A percentile compares a stretch with the other conserved stretches of the same genome.
These are phyloP conservation scores for Linhomoeus sp. DNA, from an alignment of 2,888 invertebrate species.

Conservation along the genomic window DNA sequence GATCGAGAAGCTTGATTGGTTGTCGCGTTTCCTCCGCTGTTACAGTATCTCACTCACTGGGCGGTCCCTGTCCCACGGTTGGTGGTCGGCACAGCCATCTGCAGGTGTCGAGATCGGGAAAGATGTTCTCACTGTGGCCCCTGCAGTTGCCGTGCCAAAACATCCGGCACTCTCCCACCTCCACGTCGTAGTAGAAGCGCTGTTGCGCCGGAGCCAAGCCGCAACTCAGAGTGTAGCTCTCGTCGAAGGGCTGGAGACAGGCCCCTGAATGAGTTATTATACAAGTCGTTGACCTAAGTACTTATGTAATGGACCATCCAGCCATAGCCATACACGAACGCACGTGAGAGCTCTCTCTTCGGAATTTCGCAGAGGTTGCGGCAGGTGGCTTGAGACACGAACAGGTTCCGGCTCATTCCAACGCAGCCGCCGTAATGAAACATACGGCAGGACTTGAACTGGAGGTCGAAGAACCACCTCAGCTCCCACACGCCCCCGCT, in stretches of 20 bases:
- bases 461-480: constrained; percentile 19
- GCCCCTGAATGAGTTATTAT: constrained; percentile 1
- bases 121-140: constrained; percentile 18
- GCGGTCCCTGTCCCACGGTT: constrained; percentile 10
- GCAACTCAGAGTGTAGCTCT: constrained; percentile 3
- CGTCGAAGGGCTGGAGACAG: constrained; percentile 5
- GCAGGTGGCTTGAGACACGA: constrained; percentile 12
- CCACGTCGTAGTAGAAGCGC: constrained; percentile 19
- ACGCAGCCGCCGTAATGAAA: constrained; percentile 22
- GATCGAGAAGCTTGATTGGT: too few relatives aligned
- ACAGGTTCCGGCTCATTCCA: constrained; percentile 15
- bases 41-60: too few relatives aligned
- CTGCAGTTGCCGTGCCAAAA: constrained; percentile 24
- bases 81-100: constrained; percentile 20
- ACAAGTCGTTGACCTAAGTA: background rate
- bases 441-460: constrained; percentile 12
- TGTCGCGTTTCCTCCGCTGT: too few relatives aligned
- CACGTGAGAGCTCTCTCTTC: constrained; percentile 12
- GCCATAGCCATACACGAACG: background rate
- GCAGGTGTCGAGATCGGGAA: constrained; percentile 16
- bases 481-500: constrained; percentile 15
- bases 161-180: constrained; percentile 14
- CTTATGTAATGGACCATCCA: too few relatives aligned
- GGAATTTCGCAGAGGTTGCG: constrained; percentile 15
- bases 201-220: constrained; percentile 10